Conservation (phyloP, 2,113 vertebrate species). For the Hippocampus zosterae region DNA sequence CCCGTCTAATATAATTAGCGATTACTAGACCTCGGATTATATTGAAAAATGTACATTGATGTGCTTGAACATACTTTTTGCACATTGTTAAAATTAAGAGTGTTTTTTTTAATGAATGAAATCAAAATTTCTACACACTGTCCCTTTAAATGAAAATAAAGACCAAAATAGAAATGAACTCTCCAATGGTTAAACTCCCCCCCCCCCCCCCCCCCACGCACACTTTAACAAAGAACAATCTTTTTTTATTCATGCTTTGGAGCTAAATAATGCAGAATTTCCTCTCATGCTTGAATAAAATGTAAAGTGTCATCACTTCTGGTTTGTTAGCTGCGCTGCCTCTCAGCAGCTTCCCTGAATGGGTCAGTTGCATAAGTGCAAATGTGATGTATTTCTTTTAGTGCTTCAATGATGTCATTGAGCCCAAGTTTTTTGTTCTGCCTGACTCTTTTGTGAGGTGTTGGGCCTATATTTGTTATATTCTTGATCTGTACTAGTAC, state of each 20-base stretch:
- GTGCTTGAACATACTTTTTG: no score
- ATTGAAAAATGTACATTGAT: no score
- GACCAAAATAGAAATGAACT: no score
- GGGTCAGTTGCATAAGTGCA: conserved; percentile 54
- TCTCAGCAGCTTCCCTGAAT: conserved; percentile 14
- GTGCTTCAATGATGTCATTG: conserved; percentile 44
- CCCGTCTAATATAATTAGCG: no score
- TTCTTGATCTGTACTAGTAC: background rate
- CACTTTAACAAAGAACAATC: conserved; percentile 13
- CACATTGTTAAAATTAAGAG: no score
- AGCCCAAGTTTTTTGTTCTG: conserved; percentile 27
- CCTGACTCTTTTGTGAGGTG: conserved; percentile 1
- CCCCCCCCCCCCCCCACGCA: background rate
- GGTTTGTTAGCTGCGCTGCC: conserved; percentile 23
- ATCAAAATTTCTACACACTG: no score
- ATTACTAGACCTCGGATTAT: no score
- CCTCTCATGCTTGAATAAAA: conserved; percentile 40
- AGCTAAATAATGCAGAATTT: conserved; percentile 59
- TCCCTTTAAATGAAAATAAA: no score
- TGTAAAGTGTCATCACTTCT: conserved; percentile 33
- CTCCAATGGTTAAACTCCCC: no score
- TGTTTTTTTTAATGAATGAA: no score
- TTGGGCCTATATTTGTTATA: background rate
- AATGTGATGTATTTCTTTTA: conserved; percentile 5
- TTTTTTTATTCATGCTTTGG: conserved; percentile 48